phyloP scores from a whole-genome alignment of 1,140 invertebrate genomes.

The Drosophila serrata region DNA sequence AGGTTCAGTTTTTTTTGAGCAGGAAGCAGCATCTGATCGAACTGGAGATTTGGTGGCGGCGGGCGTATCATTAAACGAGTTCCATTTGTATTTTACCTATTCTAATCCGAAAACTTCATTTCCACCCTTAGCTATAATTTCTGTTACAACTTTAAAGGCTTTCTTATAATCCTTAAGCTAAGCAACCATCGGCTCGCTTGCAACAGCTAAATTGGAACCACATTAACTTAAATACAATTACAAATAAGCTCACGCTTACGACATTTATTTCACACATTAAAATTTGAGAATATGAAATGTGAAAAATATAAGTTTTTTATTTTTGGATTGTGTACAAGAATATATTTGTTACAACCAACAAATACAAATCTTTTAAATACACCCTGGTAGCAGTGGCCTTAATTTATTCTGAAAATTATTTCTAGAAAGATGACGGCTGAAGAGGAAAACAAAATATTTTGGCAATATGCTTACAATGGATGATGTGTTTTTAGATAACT shows the following conservation, averaged over 20 bases:
- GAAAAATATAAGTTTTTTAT: conserved; percentile 24
- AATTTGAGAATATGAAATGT: conserved; percentile 52
- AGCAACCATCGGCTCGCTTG: conserved; percentile 28
- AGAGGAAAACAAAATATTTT: too few relatives aligned
- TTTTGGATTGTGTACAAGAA: conserved; percentile 21
- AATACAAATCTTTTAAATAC: background rate
- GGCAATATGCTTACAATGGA: too few relatives aligned
- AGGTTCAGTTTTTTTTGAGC: conserved; percentile 4
- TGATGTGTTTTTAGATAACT: too few relatives aligned
- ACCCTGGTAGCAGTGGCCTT: background rate
- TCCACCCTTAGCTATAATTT: conserved; percentile 64
- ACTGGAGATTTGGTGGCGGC: conserved; percentile 15
- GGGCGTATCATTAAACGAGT: conserved; percentile 29
- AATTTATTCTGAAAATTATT: background rate
- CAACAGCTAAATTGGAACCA: conserved; percentile 29
- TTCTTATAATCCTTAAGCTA: conserved; percentile 22
- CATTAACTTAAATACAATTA: conserved; percentile 20
- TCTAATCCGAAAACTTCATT: conserved; percentile 51
- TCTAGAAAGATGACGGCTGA: background rate
- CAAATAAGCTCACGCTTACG: conserved; percentile 36
- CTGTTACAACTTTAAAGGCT: conserved; percentile 51
- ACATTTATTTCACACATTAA: conserved; percentile 52
- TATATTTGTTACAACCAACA: conserved; percentile 16
- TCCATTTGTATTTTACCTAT: conserved; percentile 27
- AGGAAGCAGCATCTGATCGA: conserved; percentile 7